These are phyloP conservation scores for Hyppa rectilinea DNA, from an alignment of 2,888 invertebrate species.

Conservation along the genomic window DNA sequence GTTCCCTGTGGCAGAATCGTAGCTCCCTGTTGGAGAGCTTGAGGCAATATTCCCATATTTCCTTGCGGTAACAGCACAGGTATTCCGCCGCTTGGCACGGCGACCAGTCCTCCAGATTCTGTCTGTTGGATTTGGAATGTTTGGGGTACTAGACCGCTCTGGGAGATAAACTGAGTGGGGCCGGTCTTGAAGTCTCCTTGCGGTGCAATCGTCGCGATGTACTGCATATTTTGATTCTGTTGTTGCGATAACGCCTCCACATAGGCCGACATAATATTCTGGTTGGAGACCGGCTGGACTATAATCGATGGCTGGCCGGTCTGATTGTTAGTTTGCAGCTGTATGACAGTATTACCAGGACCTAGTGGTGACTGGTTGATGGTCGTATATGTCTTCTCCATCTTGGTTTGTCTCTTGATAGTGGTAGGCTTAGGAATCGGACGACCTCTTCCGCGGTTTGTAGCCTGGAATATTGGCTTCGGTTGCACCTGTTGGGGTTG, in stretches of 20 bases:
- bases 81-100: conserved; percentile 91
- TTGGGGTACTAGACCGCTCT: conserved; percentile 90
- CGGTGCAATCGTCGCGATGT: conserved; percentile 93
- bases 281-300: conserved; percentile 92
- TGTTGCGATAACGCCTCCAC: conserved; percentile 93
- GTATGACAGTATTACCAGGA: conserved; percentile 89
- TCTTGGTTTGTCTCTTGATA: conserved; percentile 87
- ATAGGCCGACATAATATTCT: conserved; percentile 92
- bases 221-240: conserved; percentile 94
- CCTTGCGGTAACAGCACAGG: conserved; percentile 90
- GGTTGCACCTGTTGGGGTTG: conserved; percentile 87
- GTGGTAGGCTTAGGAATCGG: conserved; percentile 87
- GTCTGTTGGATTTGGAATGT: conserved; percentile 92
- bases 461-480: conserved; percentile 87
- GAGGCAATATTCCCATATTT: conserved; percentile 88
- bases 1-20: conserved; percentile 91
- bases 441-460: conserved; percentile 85
- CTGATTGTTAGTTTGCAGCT: conserved; percentile 90
- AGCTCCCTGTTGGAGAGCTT: conserved; percentile 89
- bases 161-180: conserved; percentile 90
- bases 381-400: conserved; percentile 87
- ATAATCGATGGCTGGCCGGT: conserved; percentile 92
- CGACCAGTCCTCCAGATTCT: conserved; percentile 91
- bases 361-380: conserved; percentile 87
- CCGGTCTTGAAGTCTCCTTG: conserved; percentile 91